Evolutionary conservation across 2,888 invertebrate species (phyloP).

Genomic region (Platycnemis pennipes): DNA sequence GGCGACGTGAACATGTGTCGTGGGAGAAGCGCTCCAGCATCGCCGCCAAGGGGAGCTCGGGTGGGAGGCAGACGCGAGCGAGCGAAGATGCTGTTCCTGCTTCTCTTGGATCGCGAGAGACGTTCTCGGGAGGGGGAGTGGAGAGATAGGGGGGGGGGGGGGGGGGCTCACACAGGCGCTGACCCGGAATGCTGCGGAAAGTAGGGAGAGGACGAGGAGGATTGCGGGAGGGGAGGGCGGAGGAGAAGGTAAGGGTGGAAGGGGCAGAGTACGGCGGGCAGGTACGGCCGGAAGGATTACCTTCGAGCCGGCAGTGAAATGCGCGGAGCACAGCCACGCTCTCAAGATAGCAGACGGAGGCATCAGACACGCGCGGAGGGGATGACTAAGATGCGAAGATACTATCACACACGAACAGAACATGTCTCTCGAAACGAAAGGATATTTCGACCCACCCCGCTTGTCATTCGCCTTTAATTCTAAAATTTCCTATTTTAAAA

Average conservation of each 20-base stretch:
- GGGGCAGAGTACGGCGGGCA: background rate
- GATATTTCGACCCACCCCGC: too few relatives aligned
- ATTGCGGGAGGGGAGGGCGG: background rate
- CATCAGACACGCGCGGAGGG: too few relatives aligned
- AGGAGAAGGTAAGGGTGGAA: background rate
- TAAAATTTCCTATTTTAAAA: too few relatives aligned
- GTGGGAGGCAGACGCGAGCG: background rate
- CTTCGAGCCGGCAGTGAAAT: too few relatives aligned
- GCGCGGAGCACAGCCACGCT: background rate
- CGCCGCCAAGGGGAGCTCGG: too few relatives aligned
- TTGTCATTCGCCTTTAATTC: too few relatives aligned
- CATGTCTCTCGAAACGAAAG: too few relatives aligned
- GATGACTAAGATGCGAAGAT: too few relatives aligned
- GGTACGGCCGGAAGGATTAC: constrained; percentile 31
- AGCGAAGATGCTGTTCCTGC: background rate
- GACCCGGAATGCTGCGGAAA: constrained; percentile 36
- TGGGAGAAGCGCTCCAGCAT: too few relatives aligned
- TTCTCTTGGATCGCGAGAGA: constrained; percentile 9
- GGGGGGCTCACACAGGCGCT: background rate
- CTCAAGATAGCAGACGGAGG: background rate
- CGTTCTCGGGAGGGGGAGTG: background rate
- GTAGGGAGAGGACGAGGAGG: background rate
- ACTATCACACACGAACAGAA: too few relatives aligned
- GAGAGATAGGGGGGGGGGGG: background rate
- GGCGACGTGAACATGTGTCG: too few relatives aligned